Conservation (phyloP, 1,140 invertebrate species). For the Cydia splendana region DNA sequence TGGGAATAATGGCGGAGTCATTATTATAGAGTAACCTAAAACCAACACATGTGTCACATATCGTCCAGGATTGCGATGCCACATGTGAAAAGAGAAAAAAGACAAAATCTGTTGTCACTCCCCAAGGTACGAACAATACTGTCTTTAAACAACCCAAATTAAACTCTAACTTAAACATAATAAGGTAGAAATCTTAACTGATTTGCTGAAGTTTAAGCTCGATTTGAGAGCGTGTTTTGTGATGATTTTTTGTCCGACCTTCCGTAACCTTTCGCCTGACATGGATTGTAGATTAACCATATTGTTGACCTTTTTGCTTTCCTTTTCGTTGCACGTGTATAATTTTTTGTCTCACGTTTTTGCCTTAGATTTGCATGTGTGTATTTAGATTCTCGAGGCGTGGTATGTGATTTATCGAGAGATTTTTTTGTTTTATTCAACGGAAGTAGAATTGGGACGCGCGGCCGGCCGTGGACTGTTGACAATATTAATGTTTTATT, state of each 20-base stretch:
- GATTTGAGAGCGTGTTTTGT: constrained; percentile 62
- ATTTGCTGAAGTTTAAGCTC: constrained; percentile 47
- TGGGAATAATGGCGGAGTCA: constrained; percentile 71
- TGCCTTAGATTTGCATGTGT: constrained; percentile 71
- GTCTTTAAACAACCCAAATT: constrained; percentile 43
- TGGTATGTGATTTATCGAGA: constrained; percentile 50
- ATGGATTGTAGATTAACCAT: constrained; percentile 78
- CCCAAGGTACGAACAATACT: constrained; percentile 74
- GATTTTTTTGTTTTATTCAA: constrained; percentile 60
- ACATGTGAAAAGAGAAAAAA: constrained; percentile 75
- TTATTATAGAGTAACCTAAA: constrained; percentile 75
- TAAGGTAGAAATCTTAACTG: constrained; percentile 12
- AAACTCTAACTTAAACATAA: constrained; percentile 48
- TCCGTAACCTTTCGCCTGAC: constrained; percentile 78
- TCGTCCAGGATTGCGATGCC: constrained; percentile 77
- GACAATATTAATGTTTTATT: constrained; percentile 77
- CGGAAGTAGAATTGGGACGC: constrained; percentile 72
- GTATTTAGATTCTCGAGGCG: constrained; percentile 33
- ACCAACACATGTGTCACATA: constrained; percentile 78
- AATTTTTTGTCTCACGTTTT: constrained; percentile 74
- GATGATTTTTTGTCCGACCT: constrained; percentile 76
- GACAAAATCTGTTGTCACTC: constrained; percentile 77
- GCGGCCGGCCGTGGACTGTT: constrained; percentile 64
- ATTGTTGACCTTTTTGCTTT: constrained; percentile 78
- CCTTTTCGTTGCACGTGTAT: constrained; percentile 68